phyloP scores from a whole-genome alignment of 2,113 vertebrate genomes.

The Hippocampus comes region DNA sequence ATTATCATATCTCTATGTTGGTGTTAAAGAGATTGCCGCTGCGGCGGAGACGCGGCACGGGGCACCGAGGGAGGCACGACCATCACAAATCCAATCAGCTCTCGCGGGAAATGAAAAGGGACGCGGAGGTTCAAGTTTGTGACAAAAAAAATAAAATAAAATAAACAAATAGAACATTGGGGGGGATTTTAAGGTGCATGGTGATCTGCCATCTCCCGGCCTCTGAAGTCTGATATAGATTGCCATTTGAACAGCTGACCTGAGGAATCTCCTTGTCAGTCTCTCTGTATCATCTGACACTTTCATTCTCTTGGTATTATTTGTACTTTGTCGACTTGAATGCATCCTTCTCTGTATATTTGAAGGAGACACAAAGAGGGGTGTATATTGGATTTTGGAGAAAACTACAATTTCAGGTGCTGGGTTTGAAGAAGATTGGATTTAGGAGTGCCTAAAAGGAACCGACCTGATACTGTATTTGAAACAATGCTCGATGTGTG shows the following conservation, averaged over 20 bases:
- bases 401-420: not conserved
- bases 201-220: slow-evolving; percentile 53
- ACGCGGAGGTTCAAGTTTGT: slow-evolving; percentile 56
- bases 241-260: slow-evolving; percentile 61
- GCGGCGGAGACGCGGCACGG: slow-evolving; percentile 38
- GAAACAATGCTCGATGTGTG: too few species aligned
- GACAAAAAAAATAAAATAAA: slow-evolving; percentile 33
- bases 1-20: slow-evolving; percentile 71
- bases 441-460: not conserved
- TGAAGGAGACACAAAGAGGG: not conserved
- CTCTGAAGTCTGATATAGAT: slow-evolving; percentile 50
- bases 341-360: not conserved
- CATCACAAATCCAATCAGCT: slow-evolving; percentile 73
- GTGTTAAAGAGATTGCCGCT: slow-evolving; percentile 67
- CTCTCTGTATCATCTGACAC: slow-evolving; percentile 48
- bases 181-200: slow-evolving; percentile 13
- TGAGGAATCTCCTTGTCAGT: slow-evolving; percentile 46
- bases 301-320: slow-evolving; percentile 36
- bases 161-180: slow-evolving; percentile 9
- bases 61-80: slow-evolving; percentile 30
- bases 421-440: not conserved
- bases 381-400: not conserved
- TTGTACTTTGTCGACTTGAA: not conserved
- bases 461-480: not conserved
- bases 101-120: slow-evolving; percentile 68